Conservation (phyloP, 2,113 vertebrate species). For the Corythoichthys intestinalis region DNA sequence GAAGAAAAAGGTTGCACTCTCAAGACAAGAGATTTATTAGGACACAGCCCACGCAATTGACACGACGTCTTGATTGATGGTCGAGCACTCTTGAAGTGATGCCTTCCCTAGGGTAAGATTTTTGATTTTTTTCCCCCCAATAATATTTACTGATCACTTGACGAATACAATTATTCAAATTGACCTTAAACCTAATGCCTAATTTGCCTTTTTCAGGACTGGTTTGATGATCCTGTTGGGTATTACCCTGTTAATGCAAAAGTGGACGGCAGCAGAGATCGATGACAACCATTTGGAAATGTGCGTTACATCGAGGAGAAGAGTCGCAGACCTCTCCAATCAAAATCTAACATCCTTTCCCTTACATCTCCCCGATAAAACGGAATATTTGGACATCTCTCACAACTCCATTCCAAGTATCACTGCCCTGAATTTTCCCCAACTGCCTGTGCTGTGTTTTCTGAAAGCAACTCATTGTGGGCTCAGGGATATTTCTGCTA, state of each 20-base stretch:
- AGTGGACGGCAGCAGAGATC: neutral
- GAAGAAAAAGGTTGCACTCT: neutral
- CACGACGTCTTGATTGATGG: neutral
- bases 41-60: neutral
- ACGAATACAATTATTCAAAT: neutral
- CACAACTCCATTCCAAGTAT: constrained; percentile 51
- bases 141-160: neutral
- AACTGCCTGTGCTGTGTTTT: constrained; percentile 46
- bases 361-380: constrained; percentile 31
- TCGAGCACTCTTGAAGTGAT: constrained; percentile 11
- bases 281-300: constrained; percentile 16
- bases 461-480: constrained; percentile 53
- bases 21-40: neutral
- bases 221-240: neutral
- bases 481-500: constrained; percentile 43
- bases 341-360: constrained; percentile 46
- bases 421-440: constrained; percentile 14
- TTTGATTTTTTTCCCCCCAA: neutral
- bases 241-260: neutral
- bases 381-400: constrained; percentile 59
- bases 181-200: too few relatives aligned
- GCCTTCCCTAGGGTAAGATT: constrained; percentile 10
- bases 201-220: constrained; percentile 20
- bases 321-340: constrained; percentile 37
- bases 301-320: constrained; percentile 34